Base-by-base conservation (phyloP, 1,140 invertebrate species). In the Drosophila bipectinata region DNA sequence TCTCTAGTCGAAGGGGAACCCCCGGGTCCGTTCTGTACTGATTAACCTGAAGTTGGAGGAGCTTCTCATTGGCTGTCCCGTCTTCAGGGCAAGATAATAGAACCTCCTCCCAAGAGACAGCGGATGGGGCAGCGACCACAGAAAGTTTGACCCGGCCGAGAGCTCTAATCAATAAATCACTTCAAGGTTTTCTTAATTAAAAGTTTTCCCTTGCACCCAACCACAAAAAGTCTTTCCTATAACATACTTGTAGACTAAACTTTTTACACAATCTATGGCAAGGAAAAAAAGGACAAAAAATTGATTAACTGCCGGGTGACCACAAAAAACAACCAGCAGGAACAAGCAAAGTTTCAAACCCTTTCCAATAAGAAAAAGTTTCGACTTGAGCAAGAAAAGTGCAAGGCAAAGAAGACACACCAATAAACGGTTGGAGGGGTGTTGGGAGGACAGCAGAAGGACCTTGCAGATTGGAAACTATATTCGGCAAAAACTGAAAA, bases 171-270 rank as follows among this genome's bases (percentile, higher is more conserved):
- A 84, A 91, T 91, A 91, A 91, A 91, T 91, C 90, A 91, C 89
- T 90, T 91, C 82, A 91, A 91, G 90, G 90, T 84, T 91, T 91
- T 91, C 90, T 91, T 91, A 91, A 91, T 91, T 91, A 91, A 91
- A 91, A 91, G 53, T 91, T 91, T 88, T 81, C 62, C 77, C 55
- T 76, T 66, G 68, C 57, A 53, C 73, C 72, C 68, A 71, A 77
- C 83, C 84, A 88, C 75, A 88, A 77, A 69, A 61, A 77, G 79
- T 53, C 62, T 74, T 59, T 58, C 56, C 45, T 15, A 28, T 10
- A 68, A 49, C 66, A 69, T 69, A 69, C 66, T 69, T 69, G 66
- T 47, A 69, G 66, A 57, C 18, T 24, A 48, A 69, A 69, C 66
- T 69, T 69, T 69, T 56, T 69, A 69, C 63, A 69, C 66, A 69